Percentiles rank a stretch among this genome's conserved stretches.
Conservation (phyloP, 2,888 invertebrate species). For the Nineta flava region DNA sequence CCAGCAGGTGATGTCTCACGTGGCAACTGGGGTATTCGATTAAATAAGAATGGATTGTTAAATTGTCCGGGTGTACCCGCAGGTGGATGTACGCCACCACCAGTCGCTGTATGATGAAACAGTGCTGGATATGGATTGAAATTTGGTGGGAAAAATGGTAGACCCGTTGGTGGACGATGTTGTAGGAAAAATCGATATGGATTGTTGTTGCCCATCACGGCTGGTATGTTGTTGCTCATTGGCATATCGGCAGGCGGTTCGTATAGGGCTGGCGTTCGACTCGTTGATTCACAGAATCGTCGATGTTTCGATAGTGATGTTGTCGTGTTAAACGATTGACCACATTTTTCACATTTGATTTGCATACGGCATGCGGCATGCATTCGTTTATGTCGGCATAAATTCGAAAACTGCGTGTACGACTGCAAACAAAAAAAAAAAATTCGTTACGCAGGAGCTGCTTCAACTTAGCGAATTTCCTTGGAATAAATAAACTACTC, state of each 20-base stretch:
- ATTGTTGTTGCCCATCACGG: slow-evolving; percentile 20
- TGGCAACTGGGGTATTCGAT: slow-evolving; percentile 27
- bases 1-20: background rate
- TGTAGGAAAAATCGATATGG: slow-evolving; percentile 43
- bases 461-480: too few species aligned
- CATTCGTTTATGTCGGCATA: slow-evolving; percentile 99
- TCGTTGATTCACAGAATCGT: slow-evolving; percentile 82
- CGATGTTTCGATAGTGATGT: slow-evolving; percentile 91
- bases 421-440: slow-evolving; percentile 36
- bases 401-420: slow-evolving; percentile 98
- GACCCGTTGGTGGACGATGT: slow-evolving; percentile 42
- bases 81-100: slow-evolving; percentile 31
- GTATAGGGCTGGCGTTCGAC: slow-evolving; percentile 24
- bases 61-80: slow-evolving; percentile 36
- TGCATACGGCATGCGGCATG: slow-evolving; percentile 89
- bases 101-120: slow-evolving; percentile 27
- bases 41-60: slow-evolving; percentile 45
- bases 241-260: slow-evolving; percentile 21
- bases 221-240: slow-evolving; percentile 18
- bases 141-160: slow-evolving; percentile 46
- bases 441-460: too few species aligned
- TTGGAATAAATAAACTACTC: too few species aligned
- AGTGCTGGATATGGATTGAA: slow-evolving; percentile 29
- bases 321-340: slow-evolving; percentile 80
- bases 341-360: slow-evolving; percentile 89